These are phyloP conservation scores for Psammodynastes pulverulentus DNA, from an alignment of 2,113 vertebrate species.

Conservation along the genomic window DNA sequence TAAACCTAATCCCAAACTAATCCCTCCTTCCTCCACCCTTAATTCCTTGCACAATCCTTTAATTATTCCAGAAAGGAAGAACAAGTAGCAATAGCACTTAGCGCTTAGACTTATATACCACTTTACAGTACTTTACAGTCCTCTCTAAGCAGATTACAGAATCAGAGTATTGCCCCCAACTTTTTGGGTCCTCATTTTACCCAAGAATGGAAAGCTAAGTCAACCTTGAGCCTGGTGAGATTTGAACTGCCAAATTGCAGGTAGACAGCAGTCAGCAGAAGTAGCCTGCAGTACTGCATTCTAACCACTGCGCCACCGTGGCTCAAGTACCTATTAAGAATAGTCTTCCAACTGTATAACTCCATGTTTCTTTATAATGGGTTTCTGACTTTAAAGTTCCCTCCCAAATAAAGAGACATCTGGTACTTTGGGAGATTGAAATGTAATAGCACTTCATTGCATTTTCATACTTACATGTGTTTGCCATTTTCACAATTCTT, in stretches of 20 bases:
- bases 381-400: neutral
- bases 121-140: too few relatives aligned
- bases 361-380: neutral
- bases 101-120: too few relatives aligned
- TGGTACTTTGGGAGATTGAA: neutral
- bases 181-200: too few relatives aligned
- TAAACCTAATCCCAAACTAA: neutral
- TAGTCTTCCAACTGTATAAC: neutral
- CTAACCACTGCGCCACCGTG: too few relatives aligned
- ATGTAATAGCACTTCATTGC: neutral
- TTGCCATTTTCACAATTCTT: neutral
- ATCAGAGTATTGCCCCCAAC: too few relatives aligned
- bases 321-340: neutral
- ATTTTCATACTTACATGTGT: neutral
- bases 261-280: too few relatives aligned
- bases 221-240: too few relatives aligned
- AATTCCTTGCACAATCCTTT: neutral
- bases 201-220: too few relatives aligned
- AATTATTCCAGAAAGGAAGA: neutral
- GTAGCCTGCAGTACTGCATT: too few relatives aligned
- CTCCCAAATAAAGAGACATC: neutral
- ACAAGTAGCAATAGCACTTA: too few relatives aligned
- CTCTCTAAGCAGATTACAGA: too few relatives aligned
- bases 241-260: too few relatives aligned
- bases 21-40: neutral